Conservation (phyloP, 2,113 vertebrate genomes). For the Nicator chloris region DNA sequence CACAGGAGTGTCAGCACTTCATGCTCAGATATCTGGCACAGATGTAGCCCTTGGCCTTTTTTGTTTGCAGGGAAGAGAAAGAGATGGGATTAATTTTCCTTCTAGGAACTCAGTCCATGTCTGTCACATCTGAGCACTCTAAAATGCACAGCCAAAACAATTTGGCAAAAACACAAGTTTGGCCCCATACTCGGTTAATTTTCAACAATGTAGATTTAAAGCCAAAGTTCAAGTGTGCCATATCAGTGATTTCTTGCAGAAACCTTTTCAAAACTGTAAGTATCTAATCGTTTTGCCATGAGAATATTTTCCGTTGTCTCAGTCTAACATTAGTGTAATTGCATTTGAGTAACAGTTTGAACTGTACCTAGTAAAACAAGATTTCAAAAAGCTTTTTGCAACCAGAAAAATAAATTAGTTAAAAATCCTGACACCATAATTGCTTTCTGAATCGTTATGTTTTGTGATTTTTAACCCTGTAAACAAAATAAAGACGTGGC, state of each 20-base stretch:
- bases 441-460: background rate
- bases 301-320: background rate
- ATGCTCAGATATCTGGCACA: background rate
- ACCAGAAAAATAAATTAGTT: background rate
- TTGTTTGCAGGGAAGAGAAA: background rate
- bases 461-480: background rate
- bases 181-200: conserved; percentile 20
- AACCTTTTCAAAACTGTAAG: background rate
- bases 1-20: background rate
- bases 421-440: background rate
- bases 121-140: background rate
- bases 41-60: background rate
- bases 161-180: background rate
- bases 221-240: background rate
- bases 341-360: background rate
- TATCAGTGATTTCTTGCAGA: background rate
- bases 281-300: background rate
- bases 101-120: background rate
- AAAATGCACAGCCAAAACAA: background rate
- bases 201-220: background rate
- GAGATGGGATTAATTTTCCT: background rate
- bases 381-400: conserved; percentile 8
- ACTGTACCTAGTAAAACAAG: background rate
- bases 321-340: background rate
- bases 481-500: background rate